A percentile compares a stretch with the other conserved stretches of the same genome.
Conservation (phyloP, 2,113 vertebrate genomes). For the Halcyon senegalensis region DNA sequence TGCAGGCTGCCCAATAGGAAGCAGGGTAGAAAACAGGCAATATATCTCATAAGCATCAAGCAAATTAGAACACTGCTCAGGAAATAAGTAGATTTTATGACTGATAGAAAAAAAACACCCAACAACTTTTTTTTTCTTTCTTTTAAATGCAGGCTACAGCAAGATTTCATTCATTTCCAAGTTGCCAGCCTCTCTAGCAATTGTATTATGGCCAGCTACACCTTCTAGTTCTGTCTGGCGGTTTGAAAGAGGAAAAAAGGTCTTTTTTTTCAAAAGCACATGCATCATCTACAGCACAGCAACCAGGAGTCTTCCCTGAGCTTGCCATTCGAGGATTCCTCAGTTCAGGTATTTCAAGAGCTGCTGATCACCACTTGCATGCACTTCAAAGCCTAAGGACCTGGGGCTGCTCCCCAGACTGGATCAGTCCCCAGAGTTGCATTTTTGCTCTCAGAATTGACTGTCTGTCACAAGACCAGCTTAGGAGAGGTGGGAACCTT, state of each 20-base stretch:
- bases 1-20: slow-evolving; percentile 26
- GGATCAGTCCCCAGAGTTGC: neutral
- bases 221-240: neutral
- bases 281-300: fast-evolving
- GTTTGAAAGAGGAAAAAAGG: neutral
- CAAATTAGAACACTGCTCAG: slow-evolving; percentile 9
- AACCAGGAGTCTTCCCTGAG: neutral
- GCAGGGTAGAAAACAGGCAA: neutral
- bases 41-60: neutral
- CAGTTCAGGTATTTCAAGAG: neutral
- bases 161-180: neutral
- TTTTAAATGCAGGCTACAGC: neutral
- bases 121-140: neutral
- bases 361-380: neutral
- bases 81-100: slow-evolving; percentile 20
- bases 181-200: neutral
- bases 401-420: neutral
- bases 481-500: neutral
- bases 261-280: neutral
- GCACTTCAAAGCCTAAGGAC: neutral
- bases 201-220: neutral
- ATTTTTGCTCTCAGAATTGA: neutral
- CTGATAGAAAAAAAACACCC: neutral
- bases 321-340: neutral
- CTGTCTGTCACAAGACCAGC: neutral